Base-by-base conservation (phyloP, 23 tunicate species). In the Ciona savignyi region DNA sequence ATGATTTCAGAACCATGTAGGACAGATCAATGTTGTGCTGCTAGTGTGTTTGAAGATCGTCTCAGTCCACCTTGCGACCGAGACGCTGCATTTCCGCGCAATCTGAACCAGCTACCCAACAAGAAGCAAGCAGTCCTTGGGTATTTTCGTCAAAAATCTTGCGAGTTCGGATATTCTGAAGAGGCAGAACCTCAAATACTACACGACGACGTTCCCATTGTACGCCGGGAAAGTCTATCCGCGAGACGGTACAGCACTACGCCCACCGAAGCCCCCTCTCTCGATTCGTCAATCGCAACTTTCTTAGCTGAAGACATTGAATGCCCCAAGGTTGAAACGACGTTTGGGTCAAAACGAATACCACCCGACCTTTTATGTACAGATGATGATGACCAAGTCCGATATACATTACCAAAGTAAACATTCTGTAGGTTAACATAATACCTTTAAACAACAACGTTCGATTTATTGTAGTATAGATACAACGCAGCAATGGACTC, bases 1-100 rank as follows among this genome's bases (percentile, higher is more conserved):
- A 63, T n/a, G 67, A n/a, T 63, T 9, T n/a, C 26, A 21, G 34
- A 31, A 20, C 72, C 72, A 22, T 68, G 72, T 68, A 11, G 72
- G 34, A 3, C n/a, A 31, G 23, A 27, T 29, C 35, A 4, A 11
- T 68, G 72, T 22, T 68, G 72, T 26, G 27, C 72, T 6, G 72
- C 68, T 23, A 25, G n/a, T 64, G 6, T 64, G 22, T 9, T 6
- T 9, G 28, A 64, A 24, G 22, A 64, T 6, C 68, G 6, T 64
- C 68, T 64, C 22, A 4, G 6, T 23, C 27, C 9, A 23, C 28
- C 68, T 6, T 4, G 4, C 28, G 68, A 64, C 28, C 4, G 68
- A 9, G 68, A 64, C 28, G 27, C 22, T 11, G 11, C 68, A 6
- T 64, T 64, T 64, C 68, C 28, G n/a, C 68, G 68, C 28, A 64